A percentile compares a stretch with the other conserved stretches of the same genome.
Evolutionary conservation across 2,113 vertebrate genomes (phyloP).

Genomic region (Pedionomus torquatus): DNA sequence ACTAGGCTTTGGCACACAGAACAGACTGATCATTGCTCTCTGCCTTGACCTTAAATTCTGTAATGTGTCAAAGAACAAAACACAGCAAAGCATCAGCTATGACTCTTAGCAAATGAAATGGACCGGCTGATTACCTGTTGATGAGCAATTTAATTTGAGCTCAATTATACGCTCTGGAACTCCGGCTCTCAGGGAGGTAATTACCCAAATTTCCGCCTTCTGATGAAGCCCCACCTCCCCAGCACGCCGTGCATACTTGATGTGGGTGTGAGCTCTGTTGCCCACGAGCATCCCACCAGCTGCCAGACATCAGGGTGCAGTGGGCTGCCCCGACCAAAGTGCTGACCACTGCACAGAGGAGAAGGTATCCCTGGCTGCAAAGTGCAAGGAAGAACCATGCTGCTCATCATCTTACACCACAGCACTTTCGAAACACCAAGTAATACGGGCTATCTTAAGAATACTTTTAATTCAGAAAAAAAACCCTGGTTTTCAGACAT

Average conservation of each 20-base stretch:
- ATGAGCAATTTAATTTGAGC: slow-evolving; percentile 30
- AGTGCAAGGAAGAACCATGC: fast-evolving
- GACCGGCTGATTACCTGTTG: background rate
- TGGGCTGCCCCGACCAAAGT: background rate
- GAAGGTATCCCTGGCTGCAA: background rate
- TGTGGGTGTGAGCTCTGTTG: background rate
- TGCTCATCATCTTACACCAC: fast-evolving
- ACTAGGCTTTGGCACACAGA: background rate
- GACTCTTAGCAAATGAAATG: background rate
- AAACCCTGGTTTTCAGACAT: background rate
- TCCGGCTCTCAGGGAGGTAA: background rate
- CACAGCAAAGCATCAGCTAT: background rate
- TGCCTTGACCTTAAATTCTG: background rate
- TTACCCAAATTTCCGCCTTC: background rate
- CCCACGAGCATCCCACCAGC: background rate
- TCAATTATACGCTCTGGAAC: background rate
- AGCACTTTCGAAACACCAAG: background rate
- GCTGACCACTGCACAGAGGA: background rate
- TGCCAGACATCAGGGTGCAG: background rate
- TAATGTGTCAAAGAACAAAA: background rate
- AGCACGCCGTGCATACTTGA: fast-evolving
- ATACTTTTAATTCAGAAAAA: background rate
- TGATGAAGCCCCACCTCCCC: background rate
- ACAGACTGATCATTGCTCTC: background rate
- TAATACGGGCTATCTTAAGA: background rate